Conservation (phyloP, 2,113 vertebrate species). For the Petrocephalus microphthalmus region DNA sequence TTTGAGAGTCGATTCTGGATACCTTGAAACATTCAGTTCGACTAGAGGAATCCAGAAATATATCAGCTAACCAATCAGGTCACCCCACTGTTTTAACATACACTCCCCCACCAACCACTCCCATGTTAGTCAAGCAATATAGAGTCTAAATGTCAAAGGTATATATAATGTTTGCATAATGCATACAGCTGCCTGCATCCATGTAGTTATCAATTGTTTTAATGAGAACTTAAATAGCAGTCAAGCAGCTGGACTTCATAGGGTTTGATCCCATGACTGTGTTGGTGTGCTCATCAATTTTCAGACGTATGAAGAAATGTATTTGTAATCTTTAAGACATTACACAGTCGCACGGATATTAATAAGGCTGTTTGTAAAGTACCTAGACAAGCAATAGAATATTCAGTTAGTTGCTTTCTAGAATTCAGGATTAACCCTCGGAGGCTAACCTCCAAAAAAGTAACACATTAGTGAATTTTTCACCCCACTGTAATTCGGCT, state of each 20-base stretch:
- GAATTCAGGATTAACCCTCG: not conserved
- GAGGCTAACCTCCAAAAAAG: no score
- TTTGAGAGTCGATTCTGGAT: not conserved
- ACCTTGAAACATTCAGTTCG: not conserved
- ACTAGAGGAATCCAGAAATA: not conserved
- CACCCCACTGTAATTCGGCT: no score
- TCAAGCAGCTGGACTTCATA: not conserved
- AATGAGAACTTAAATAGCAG: not conserved
- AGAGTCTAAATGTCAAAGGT: not conserved
- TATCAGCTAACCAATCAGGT: not conserved
- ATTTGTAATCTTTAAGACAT: not conserved
- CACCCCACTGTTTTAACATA: not conserved
- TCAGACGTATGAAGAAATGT: not conserved
- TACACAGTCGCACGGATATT: not conserved
- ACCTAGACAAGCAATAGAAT: not conserved
- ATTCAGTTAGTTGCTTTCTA: not conserved
- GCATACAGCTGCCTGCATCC: not conserved
- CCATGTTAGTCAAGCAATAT: not conserved
- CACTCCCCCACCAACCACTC: not conserved
- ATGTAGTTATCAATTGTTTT: not conserved
- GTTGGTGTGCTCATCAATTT: not conserved
- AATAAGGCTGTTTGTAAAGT: not conserved
- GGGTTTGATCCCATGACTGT: not conserved
- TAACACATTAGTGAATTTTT: no score
- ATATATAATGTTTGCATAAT: not conserved